Evolutionary conservation across 2,888 invertebrate species (phyloP), one percentile per base, ranked within the genome.

Genomic region (Pantelozetes paolii): DNA sequence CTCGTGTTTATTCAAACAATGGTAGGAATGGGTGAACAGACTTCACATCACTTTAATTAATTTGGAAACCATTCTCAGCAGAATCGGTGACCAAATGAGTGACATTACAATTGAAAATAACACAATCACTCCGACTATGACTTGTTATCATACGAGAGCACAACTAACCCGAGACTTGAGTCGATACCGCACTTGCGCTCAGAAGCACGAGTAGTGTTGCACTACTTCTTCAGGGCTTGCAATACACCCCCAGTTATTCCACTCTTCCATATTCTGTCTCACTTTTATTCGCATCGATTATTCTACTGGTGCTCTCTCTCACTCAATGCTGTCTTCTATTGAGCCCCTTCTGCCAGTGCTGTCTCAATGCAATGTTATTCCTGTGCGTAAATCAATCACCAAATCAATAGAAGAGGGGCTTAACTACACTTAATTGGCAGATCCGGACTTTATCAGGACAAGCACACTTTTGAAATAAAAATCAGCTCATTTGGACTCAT

Each of bases 361-460:
- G 13, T 13, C 28, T 26, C 13, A 28, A 15, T 28, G n/a, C 36
- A 18, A 64, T 64, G 64, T 64, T 64, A 64, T 64, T 64, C 64
- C 20, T 9, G 36, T 64, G 18, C 20, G 64, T 64, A 36, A 64
- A 64, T 64, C 64, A 64, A 64, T 64, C 18, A 64, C 26, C 36
- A 64, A 64, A 64, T 64, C 64, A 64, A 64, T 64, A 64, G 64
- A 64, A 64, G n/a, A 20, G n/a, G n/a, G 64, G 36, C 64, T 32
- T 64, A 64, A 64, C 64, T 64, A 64, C 32, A 64, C 64, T 64
- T 64, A 64, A 64, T 64, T 64, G 64, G 64, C 36, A 64, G 64
- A 64, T 64, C 64, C 64, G 64, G 64, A 64, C 64, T 36, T 64
- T 64, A 64, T 64, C 64, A 64, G 64, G 64, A 64, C 64, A 32